phyloP scores from a whole-genome alignment of 2,888 invertebrate species.

The Ectobius pallidus region DNA sequence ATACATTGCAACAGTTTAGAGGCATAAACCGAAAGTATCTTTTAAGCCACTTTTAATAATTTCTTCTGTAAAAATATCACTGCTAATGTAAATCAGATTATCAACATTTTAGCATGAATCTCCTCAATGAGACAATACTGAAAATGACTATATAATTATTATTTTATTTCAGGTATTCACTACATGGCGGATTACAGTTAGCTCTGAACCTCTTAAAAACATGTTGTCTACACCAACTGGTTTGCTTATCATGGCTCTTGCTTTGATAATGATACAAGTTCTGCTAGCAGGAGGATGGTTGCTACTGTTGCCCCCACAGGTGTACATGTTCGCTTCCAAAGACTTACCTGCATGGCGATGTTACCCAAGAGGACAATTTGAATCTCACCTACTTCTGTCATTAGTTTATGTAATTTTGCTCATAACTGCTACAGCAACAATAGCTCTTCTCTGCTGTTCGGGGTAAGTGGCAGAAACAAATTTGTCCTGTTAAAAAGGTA shows the following conservation, averaged over 20 bases:
- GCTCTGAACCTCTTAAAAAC: neutral
- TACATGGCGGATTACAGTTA: constrained; percentile 28
- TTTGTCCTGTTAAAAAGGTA: no score
- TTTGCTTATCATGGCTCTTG: constrained; percentile 50
- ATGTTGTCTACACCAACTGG: constrained; percentile 48
- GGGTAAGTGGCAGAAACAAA: constrained; percentile 30
- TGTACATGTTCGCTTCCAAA: constrained; percentile 14
- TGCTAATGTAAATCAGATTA: no score
- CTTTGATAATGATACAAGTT: constrained; percentile 53
- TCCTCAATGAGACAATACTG: no score
- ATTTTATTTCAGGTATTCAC: constrained; percentile 33
- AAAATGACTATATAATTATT: no score
- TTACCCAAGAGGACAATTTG: constrained; percentile 39
- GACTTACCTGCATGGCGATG: constrained; percentile 36
- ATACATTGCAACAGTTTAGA: no score
- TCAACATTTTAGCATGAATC: no score
- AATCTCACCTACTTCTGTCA: constrained; percentile 42
- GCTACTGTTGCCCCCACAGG: constrained; percentile 51
- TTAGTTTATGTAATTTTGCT: constrained; percentile 40
- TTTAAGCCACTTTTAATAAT: no score
- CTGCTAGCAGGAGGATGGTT: constrained; percentile 56
- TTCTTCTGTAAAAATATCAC: no score
- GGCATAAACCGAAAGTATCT: no score
- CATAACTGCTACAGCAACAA: constrained; percentile 35
- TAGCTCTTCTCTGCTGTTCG: constrained; percentile 38